phyloP scores from a whole-genome alignment of 1,140 invertebrate species.

The Nylanderia fulva region DNA sequence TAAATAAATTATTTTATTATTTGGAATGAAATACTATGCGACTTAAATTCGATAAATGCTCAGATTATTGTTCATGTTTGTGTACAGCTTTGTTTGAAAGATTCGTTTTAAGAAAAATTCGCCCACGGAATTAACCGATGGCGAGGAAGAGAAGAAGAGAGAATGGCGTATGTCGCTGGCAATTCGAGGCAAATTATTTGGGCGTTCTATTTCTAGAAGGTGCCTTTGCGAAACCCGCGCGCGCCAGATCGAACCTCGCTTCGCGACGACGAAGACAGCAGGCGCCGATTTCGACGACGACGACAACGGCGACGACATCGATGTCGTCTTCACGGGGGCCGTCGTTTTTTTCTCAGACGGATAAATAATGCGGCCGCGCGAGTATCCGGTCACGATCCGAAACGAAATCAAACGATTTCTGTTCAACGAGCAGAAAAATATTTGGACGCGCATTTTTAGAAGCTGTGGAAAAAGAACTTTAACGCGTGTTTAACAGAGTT shows the following conservation, averaged over 20 bases:
- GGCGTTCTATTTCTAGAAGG: constrained; percentile 86
- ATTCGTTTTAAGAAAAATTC: constrained; percentile 2
- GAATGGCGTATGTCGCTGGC: constrained; percentile 79
- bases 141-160: constrained; percentile 47
- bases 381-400: not conserved
- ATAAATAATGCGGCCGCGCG: constrained; percentile 20
- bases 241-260: constrained; percentile 79
- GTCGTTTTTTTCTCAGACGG: not conserved
- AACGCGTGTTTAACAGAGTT: constrained; percentile 1
- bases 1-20: not conserved
- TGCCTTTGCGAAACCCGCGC: constrained; percentile 85
- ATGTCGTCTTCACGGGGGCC: constrained; percentile 30
- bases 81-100: constrained; percentile 4
- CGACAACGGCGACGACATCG: constrained; percentile 41
- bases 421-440: constrained; percentile 11
- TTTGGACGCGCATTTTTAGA: constrained; percentile 25
- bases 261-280: constrained; percentile 65
- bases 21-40: not conserved
- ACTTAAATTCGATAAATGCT: not conserved
- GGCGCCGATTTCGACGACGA: constrained; percentile 53
- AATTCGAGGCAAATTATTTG: constrained; percentile 86
- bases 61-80: not conserved
- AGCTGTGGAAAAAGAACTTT: not conserved
- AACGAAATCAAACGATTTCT: constrained; percentile 7
- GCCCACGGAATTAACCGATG: constrained; percentile 18